Conservation (phyloP, 2,113 vertebrate species). For the Reinhardtius hippoglossoides region DNA sequence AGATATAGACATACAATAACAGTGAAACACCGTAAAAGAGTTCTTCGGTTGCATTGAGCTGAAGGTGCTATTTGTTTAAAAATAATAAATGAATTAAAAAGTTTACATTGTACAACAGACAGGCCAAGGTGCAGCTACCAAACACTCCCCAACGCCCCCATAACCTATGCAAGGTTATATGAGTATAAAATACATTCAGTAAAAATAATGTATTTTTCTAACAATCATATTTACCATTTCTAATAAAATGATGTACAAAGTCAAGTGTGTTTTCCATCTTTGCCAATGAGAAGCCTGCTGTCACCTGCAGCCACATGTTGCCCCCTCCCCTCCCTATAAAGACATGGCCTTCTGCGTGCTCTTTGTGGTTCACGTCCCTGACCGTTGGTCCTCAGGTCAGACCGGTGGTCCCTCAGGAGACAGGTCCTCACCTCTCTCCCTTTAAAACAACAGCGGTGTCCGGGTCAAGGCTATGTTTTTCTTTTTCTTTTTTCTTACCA, state of each 20-base stretch:
- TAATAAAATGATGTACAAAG: neutral
- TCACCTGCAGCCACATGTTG: slow-evolving; percentile 61
- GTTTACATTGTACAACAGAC: too few relatives aligned
- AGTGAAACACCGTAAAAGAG: too few relatives aligned
- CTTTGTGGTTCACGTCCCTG: slow-evolving; percentile 74
- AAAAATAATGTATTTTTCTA: too few relatives aligned
- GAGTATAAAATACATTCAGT: neutral
- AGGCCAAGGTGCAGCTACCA: too few relatives aligned
- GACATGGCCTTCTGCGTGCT: slow-evolving; percentile 44
- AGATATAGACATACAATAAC: too few relatives aligned
- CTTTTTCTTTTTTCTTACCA: slow-evolving; percentile 28
- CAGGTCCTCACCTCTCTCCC: slow-evolving; percentile 69
- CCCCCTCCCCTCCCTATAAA: slow-evolving; percentile 46
- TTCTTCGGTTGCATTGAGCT: too few relatives aligned
- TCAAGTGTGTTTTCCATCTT: slow-evolving; percentile 5
- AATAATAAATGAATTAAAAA: too few relatives aligned
- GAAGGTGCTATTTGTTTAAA: too few relatives aligned
- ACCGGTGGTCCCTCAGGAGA: slow-evolving; percentile 63
- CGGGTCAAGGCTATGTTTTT: slow-evolving; percentile 53
- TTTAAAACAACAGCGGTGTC: slow-evolving; percentile 76
- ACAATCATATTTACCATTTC: neutral
- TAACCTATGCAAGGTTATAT: neutral
- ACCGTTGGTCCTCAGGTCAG: slow-evolving; percentile 69
- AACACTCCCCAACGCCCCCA: neutral
- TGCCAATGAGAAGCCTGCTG: slow-evolving; percentile 33